These are phyloP conservation scores for Hippopotamus amphibius DNA, from an alignment of 2,113 vertebrate species.

Conservation along the genomic window DNA sequence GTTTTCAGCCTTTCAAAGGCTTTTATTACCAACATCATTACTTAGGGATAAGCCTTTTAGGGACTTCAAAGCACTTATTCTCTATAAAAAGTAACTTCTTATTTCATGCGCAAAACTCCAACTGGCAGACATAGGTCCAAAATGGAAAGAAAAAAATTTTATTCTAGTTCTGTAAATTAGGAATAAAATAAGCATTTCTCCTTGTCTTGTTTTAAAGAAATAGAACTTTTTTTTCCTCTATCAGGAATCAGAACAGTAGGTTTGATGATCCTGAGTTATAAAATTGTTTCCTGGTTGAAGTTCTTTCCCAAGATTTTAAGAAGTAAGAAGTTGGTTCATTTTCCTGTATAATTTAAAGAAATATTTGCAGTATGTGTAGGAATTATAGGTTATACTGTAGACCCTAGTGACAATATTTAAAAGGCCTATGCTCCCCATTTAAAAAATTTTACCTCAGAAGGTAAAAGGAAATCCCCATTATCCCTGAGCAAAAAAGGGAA, in stretches of 20 bases:
- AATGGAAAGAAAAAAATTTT: slow-evolving; percentile 41
- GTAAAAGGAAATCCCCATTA: slow-evolving; percentile 75
- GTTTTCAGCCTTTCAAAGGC: slow-evolving; percentile 60
- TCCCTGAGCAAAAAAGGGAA: slow-evolving; percentile 62
- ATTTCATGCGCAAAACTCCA: slow-evolving; percentile 80
- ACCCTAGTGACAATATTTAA: slow-evolving; percentile 34
- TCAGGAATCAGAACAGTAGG: slow-evolving; percentile 12
- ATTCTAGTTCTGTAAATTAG: slow-evolving; percentile 66
- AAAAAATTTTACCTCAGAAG: slow-evolving; percentile 67
- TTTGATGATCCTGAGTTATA: slow-evolving; percentile 67
- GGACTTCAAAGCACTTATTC: slow-evolving; percentile 75
- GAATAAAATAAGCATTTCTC: slow-evolving; percentile 63
- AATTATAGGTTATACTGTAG: slow-evolving; percentile 54
- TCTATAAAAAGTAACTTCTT: slow-evolving; percentile 77
- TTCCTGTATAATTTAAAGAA: slow-evolving; percentile 72
- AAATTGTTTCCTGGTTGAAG: slow-evolving; percentile 67
- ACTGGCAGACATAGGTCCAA: slow-evolving; percentile 30
- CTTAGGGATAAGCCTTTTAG: slow-evolving; percentile 64
- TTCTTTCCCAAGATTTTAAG: slow-evolving; percentile 77
- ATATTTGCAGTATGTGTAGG: slow-evolving; percentile 36
- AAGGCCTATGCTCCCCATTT: slow-evolving; percentile 58
- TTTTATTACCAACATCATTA: slow-evolving; percentile 68
- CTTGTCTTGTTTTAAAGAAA: slow-evolving; percentile 60
- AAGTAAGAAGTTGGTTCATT: slow-evolving; percentile 71
- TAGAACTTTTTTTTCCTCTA: neutral